These are phyloP conservation scores for Cylas formicarius DNA, from an alignment of 1,140 invertebrate genomes.

Conservation along the genomic window DNA sequence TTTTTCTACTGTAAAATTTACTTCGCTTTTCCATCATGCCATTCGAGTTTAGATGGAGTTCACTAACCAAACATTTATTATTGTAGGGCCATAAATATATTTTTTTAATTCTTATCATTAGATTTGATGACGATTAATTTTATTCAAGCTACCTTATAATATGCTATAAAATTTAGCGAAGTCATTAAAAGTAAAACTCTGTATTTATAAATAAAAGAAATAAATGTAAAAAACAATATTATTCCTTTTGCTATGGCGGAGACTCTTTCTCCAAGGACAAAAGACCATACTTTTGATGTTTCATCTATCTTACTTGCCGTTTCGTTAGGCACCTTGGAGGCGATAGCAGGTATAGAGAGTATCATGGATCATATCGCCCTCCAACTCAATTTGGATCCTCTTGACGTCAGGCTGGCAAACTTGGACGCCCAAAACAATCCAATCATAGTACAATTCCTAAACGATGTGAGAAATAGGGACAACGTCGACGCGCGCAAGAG, in stretches of 20 bases:
- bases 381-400: slow-evolving; percentile 56
- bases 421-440: slow-evolving; percentile 39
- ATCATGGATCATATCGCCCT: slow-evolving; percentile 78
- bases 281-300: neutral
- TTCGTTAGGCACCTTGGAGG: slow-evolving; percentile 49
- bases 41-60: too few relatives aligned
- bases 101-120: too few relatives aligned
- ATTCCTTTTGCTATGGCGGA: neutral
- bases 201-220: too few relatives aligned
- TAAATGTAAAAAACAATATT: slow-evolving; percentile 1
- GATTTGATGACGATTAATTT: too few relatives aligned
- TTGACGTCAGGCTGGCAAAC: slow-evolving; percentile 59
- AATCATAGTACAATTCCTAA: slow-evolving; percentile 44
- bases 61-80: too few relatives aligned
- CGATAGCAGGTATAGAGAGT: slow-evolving; percentile 59
- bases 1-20: too few relatives aligned
- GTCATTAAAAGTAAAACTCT: too few relatives aligned
- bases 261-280: neutral
- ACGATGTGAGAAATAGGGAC: slow-evolving; percentile 51
- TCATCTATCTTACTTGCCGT: too few relatives aligned
- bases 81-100: too few relatives aligned
- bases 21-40: too few relatives aligned
- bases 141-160: too few relatives aligned
- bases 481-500: slow-evolving; percentile 53
- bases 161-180: too few relatives aligned